Evolutionary conservation across 1,140 invertebrate genomes (phyloP).

Genomic region (Drosophila hydei): DNA sequence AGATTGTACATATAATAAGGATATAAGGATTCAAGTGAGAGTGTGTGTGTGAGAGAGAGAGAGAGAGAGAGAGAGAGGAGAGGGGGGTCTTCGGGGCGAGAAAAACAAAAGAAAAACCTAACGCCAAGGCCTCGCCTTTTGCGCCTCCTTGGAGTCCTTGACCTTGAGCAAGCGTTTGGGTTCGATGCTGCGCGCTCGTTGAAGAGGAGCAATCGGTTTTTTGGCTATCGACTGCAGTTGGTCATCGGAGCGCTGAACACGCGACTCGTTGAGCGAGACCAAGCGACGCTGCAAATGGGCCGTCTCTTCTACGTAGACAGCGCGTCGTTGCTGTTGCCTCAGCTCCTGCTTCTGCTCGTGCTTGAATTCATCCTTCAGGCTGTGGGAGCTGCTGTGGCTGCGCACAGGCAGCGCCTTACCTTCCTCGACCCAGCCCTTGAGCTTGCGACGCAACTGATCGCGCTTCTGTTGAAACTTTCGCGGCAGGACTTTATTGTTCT

Average conservation of each 20-base stretch:
- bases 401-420: constrained; percentile 3
- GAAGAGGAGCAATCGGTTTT: neutral
- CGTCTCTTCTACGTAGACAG: neutral
- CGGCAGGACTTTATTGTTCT: constrained; percentile 8
- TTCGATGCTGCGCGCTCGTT: neutral
- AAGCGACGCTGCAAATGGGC: neutral
- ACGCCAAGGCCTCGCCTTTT: constrained; percentile 10
- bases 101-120: neutral
- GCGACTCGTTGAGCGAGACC: neutral
- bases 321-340: constrained; percentile 5
- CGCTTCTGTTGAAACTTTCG: constrained; percentile 17
- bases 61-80: neutral
- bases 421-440: constrained; percentile 12
- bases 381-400: too few relatives aligned
- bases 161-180: neutral
- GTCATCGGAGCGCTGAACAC: neutral
- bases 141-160: neutral
- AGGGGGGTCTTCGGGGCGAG: neutral
- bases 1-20: too few relatives aligned
- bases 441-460: neutral
- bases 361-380: neutral
- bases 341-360: neutral
- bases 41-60: too few relatives aligned
- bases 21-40: too few relatives aligned
- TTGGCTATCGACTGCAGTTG: neutral